Evolutionary conservation across 1,140 invertebrate species (phyloP).

Genomic region (Aporrectodea caliginosa): DNA sequence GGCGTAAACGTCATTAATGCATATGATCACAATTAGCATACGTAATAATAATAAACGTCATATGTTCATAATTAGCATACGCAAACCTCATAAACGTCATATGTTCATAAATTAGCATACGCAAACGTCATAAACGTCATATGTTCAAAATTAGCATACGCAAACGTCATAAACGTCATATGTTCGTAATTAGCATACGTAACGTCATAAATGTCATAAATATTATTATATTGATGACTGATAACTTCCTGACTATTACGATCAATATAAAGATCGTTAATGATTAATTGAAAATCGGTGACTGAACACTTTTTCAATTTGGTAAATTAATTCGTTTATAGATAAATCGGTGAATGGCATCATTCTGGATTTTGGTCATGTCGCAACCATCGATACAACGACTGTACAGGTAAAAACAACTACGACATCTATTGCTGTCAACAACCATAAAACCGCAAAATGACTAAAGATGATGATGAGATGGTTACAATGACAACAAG

Average conservation of each 20-base stretch:
- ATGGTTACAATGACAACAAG: too few species aligned
- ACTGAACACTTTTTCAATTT: neutral
- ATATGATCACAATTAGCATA: too few species aligned
- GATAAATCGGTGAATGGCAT: slow-evolving; percentile 6
- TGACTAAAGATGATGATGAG: too few species aligned
- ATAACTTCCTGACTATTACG: neutral
- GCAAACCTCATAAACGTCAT: too few species aligned
- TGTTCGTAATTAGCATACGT: neutral
- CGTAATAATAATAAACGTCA: too few species aligned
- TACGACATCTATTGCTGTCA: too few species aligned
- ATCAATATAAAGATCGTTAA: neutral
- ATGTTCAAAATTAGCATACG: too few species aligned
- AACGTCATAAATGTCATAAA: neutral
- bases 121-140: too few species aligned
- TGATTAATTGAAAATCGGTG: neutral
- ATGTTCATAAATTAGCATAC: too few species aligned
- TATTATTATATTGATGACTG: neutral
- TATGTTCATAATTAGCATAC: too few species aligned
- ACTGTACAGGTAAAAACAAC: slow-evolving; percentile 6
- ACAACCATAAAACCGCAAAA: too few species aligned
- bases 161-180: neutral
- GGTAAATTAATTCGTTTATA: neutral
- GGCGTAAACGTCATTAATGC: too few species aligned
- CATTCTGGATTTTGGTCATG: slow-evolving; percentile 14
- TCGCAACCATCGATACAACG: slow-evolving; percentile 11